Percentiles rank a stretch among this genome's conserved stretches.
Evolutionary conservation across 2,113 vertebrate genomes (phyloP).

Genomic region (Ctenodactylus gundi): DNA sequence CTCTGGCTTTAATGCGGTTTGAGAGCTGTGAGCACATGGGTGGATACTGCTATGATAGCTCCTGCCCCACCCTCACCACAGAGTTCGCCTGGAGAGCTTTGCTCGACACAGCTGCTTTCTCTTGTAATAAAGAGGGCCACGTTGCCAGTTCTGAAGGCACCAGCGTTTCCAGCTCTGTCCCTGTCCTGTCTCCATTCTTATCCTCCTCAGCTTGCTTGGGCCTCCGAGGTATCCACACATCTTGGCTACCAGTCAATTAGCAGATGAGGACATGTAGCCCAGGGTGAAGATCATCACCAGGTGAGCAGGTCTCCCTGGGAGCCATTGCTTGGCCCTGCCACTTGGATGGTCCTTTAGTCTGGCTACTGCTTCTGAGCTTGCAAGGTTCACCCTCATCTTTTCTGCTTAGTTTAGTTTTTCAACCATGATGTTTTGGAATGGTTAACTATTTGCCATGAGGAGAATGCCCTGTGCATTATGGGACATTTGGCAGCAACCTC

Average conservation of each 20-base stretch:
- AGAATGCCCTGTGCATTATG: neutral
- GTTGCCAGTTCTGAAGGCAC: neutral
- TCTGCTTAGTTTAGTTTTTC: neutral
- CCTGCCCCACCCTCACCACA: constrained; percentile 45
- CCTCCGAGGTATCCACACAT: neutral
- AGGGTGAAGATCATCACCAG: neutral
- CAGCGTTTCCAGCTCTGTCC: fast-evolving
- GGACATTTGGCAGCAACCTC: too few relatives aligned
- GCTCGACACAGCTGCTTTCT: neutral
- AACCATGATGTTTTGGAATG: neutral
- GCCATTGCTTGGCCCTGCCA: neutral
- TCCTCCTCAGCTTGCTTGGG: neutral
- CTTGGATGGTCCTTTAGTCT: too few relatives aligned
- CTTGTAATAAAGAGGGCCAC: neutral
- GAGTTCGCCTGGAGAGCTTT: neutral
- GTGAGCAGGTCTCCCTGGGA: neutral
- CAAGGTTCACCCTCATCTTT: neutral
- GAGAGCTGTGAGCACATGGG: neutral
- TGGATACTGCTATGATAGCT: neutral
- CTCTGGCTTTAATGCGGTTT: constrained; percentile 67
- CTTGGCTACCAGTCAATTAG: neutral
- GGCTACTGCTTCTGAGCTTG: neutral
- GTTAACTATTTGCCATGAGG: neutral
- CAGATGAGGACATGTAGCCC: neutral
- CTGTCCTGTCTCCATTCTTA: neutral